Percentiles rank a stretch among this genome's conserved stretches.
Evolutionary conservation across 1,140 invertebrate species (phyloP).

Genomic region (Chironomus striatipennis): DNA sequence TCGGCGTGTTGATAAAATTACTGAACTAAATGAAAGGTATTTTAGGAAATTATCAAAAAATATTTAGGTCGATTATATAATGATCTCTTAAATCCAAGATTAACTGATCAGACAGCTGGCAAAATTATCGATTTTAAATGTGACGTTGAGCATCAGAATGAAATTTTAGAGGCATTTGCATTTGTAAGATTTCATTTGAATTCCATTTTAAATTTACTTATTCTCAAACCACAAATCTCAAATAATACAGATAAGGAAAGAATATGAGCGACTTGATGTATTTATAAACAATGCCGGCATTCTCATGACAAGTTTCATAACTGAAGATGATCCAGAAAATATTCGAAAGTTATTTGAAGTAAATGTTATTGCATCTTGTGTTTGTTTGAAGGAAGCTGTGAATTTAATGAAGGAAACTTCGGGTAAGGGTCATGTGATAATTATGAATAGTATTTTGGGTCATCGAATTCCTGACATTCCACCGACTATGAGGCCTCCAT

Average conservation of each 20-base stretch:
- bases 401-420: slow-evolving; percentile 43
- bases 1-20: slow-evolving; percentile 37
- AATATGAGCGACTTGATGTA: slow-evolving; percentile 33
- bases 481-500: slow-evolving; percentile 36
- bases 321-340: slow-evolving; percentile 33
- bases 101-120: slow-evolving; percentile 26
- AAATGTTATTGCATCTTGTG: slow-evolving; percentile 49
- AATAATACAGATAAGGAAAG: slow-evolving; percentile 28
- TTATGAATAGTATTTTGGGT: slow-evolving; percentile 43
- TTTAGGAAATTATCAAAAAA: not conserved
- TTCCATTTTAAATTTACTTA: not conserved
- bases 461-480: slow-evolving; percentile 42
- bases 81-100: too few relatives aligned
- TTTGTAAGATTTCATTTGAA: slow-evolving; percentile 34
- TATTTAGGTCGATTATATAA: too few relatives aligned
- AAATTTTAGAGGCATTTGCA: slow-evolving; percentile 46
- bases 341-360: slow-evolving; percentile 43
- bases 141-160: slow-evolving; percentile 49
- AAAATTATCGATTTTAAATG: slow-evolving; percentile 41
- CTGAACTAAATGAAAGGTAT: slow-evolving; percentile 33
- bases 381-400: slow-evolving; percentile 47
- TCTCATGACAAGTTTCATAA: slow-evolving; percentile 36
- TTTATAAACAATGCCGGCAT: slow-evolving; percentile 38
- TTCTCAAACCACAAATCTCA: not conserved
- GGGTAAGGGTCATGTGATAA: slow-evolving; percentile 37